Evolutionary conservation across 2,797 vertebrate species (phyloP), one percentile per base, ranked within the genome.

Genomic region (Cyprinodon diabolis): DNA sequence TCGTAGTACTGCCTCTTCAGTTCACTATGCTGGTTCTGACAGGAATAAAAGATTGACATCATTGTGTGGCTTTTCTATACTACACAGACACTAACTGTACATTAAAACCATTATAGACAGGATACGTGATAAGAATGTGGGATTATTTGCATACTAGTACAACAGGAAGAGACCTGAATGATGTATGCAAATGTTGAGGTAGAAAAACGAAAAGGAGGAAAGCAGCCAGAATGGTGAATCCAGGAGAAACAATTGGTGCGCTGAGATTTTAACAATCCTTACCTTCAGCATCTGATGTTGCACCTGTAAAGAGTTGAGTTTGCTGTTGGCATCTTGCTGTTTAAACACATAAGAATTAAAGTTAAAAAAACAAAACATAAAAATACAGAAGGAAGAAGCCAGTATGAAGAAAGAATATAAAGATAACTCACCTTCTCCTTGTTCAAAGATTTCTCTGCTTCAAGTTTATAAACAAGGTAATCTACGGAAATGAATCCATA

Each of bases 231-330:
- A 45, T n/a, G 19, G 17, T 66, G 2, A 49, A 9, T 1, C 2
- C 19, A 63, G 57, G 45, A 10, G n/a, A 13, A 47, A 72, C 48
- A 57, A 13, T 48, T 30, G 37, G 37, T 57, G 19, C 71, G 21
- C 23, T 21, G 17, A 14, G 35, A 43, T 30, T 14, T 1, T 51
- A 12, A 13, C 4, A 3, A 35, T n/a, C 7, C 54, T 9, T 81
- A 93, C 98, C 96, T 99, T 99, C 55, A 99, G 76, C 96, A 99
- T 98, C 91, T 98, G 97, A 90, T 99, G 97, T n/a, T 99, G 98
- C n/a, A 97, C 95, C 19, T 97, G 97, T 86, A 99, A 82, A 0
- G 97, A 96, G 8, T 95, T 96, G 68, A 96, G 95, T 79, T 94
- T 95, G 94, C 94, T 93, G 75, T 93, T 94, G 52, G 95, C 91